Conservation (phyloP, 2,888 invertebrate species). For the Hymenopus coronatus region DNA sequence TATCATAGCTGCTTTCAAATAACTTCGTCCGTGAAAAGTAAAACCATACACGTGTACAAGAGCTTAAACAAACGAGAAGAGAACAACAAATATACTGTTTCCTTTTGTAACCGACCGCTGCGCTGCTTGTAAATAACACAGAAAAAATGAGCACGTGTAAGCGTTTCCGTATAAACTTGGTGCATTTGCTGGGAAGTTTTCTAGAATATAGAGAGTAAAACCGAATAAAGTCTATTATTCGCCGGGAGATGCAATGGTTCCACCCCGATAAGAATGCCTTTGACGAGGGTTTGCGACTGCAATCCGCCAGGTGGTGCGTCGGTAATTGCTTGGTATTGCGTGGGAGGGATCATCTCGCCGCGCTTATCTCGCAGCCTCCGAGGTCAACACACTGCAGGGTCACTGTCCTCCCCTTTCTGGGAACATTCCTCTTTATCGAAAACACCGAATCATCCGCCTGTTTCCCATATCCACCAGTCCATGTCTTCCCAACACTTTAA, state of each 20-base stretch:
- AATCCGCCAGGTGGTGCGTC: background rate
- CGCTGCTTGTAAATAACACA: background rate
- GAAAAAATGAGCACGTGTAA: background rate
- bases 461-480: background rate
- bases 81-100: background rate
- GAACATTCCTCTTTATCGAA: background rate
- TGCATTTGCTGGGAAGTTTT: background rate
- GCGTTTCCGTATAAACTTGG: background rate
- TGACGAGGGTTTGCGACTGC: background rate
- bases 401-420: background rate
- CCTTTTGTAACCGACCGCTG: background rate
- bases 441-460: background rate
- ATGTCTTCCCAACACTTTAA: background rate
- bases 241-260: no score
- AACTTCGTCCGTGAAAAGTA: background rate
- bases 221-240: background rate
- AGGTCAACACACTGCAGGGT: background rate
- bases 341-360: background rate
- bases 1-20: background rate
- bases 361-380: background rate
- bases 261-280: background rate
- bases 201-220: background rate
- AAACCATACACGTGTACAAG: background rate
- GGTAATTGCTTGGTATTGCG: background rate
- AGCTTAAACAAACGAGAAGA: background rate